Evolutionary conservation across 2,888 invertebrate genomes (phyloP).

Genomic region (Arctia plantaginis): DNA sequence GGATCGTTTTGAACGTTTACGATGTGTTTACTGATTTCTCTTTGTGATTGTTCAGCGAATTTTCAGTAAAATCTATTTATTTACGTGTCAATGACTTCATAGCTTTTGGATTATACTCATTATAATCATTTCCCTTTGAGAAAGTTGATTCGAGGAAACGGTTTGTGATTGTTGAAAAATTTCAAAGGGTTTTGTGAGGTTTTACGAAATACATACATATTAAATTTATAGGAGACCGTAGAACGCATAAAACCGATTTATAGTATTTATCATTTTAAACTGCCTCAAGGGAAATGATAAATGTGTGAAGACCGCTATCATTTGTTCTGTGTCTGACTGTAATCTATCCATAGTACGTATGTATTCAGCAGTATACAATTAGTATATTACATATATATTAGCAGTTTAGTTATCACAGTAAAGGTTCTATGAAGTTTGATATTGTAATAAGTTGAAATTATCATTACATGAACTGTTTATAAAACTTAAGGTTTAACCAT

Average conservation of each 20-base stretch:
- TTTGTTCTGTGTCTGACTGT: too few relatives aligned
- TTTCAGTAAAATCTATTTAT: constrained; percentile 5
- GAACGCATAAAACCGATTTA: neutral
- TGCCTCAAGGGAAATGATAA: too few relatives aligned
- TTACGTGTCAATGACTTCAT: neutral
- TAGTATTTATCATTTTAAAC: neutral
- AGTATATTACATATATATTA: neutral
- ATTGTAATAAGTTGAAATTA: neutral
- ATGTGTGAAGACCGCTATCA: too few relatives aligned
- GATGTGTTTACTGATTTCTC: constrained; percentile 24
- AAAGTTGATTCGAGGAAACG: neutral
- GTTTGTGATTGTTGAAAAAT: neutral
- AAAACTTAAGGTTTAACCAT: neutral
- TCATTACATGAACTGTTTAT: neutral
- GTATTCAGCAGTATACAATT: neutral
- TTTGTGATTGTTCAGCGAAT: constrained; percentile 12
- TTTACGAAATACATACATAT: neutral
- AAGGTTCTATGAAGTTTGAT: neutral
- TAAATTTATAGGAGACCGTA: neutral
- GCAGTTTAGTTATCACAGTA: neutral
- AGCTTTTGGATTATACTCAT: neutral
- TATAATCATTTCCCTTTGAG: neutral
- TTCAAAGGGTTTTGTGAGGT: neutral
- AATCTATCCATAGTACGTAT: too few relatives aligned
- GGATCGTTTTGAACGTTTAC: constrained; percentile 39